phyloP scores from a whole-genome alignment of 2,888 invertebrate species.

The Synanthedon vespiformis region DNA sequence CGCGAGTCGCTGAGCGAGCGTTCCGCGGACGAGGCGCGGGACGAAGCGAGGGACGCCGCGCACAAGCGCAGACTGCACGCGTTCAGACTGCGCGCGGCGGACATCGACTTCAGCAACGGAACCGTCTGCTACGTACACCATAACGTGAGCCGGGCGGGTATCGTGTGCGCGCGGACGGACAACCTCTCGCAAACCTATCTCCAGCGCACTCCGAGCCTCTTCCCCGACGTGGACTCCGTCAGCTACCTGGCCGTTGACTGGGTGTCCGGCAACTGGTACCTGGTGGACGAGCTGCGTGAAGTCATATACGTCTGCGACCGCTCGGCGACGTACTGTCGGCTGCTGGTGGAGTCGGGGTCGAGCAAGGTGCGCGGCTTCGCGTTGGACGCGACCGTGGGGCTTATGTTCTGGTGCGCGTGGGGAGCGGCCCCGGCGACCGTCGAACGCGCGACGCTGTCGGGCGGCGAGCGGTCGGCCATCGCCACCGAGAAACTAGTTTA shows the following conservation, averaged over 20 bases:
- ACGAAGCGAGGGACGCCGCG: constrained; percentile 9
- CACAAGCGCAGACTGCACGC: constrained; percentile 14
- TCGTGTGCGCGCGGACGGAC: constrained; percentile 77
- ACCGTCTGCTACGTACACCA: constrained; percentile 81
- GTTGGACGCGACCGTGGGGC: constrained; percentile 75
- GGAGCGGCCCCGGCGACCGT: constrained; percentile 74
- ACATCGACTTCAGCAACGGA: constrained; percentile 41
- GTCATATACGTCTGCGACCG: constrained; percentile 79
- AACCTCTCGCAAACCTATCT: constrained; percentile 72
- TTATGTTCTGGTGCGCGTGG: constrained; percentile 84
- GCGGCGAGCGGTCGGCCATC: constrained; percentile 70
- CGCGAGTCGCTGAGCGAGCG: constrained; percentile 50
- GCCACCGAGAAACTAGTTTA: constrained; percentile 80
- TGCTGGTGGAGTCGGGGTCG: constrained; percentile 76
- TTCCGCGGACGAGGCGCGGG: constrained; percentile 6
- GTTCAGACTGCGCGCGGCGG: constrained; percentile 50
- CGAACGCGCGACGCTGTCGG: constrained; percentile 75
- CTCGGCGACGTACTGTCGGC: constrained; percentile 73
- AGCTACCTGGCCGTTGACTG: constrained; percentile 85
- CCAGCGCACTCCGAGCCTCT: constrained; percentile 71
- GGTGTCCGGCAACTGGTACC: constrained; percentile 89
- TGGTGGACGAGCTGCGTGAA: constrained; percentile 76
- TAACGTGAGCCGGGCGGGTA: constrained; percentile 61
- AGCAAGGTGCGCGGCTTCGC: constrained; percentile 80
- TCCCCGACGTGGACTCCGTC: constrained; percentile 76